Evolutionary conservation across 2,888 invertebrate species (phyloP), one percentile per base, ranked within the genome.

Genomic region (Nyleta sp.): DNA sequence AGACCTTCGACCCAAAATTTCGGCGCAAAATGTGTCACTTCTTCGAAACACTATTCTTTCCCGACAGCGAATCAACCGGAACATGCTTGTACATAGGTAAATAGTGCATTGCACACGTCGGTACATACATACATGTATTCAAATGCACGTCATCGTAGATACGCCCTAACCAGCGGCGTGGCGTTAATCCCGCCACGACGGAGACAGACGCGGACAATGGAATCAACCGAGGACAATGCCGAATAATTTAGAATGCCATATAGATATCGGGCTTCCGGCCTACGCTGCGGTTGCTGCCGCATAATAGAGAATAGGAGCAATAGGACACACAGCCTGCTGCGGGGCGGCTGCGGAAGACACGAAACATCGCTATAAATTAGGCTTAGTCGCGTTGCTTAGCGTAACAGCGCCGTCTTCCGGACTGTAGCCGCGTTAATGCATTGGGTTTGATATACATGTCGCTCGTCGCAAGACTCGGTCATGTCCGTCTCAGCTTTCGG

Each of bases 171-270:
- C 82, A 83, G 85, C 79, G 83, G 77, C 82, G 79, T 81, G 83
- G 84, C 86, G 86, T 85, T 71, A 65, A 86, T 87, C 85, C 85
- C 83, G 83, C 86, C 81, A 87, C 89, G 87, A 85, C 86, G 86
- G 88, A 88, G 89, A 89, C 89, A 88, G 89, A 89, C 85, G 84
- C 87, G 88, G 87, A 89, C 89, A 89, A 89, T 89, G 87, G 89
- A 88, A 89, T 88, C 86, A 89, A 85, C 80, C 84, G 87, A 86
- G 89, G 88, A 89, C 89, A 89, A 89, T 89, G 87, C 87, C 85
- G 87, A 89, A 89, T 89, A 89, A 89, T 89, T 89, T 88, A 89
- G 89, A 89, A 88, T 89, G 86, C 83, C 87, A 88, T 86, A 89
- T 88, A 89, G 89, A 89, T 88, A 88, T 89, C 83, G 84, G 83